Conservation (phyloP, 2,888 invertebrate genomes). For the Epistrophella euchroma region DNA sequence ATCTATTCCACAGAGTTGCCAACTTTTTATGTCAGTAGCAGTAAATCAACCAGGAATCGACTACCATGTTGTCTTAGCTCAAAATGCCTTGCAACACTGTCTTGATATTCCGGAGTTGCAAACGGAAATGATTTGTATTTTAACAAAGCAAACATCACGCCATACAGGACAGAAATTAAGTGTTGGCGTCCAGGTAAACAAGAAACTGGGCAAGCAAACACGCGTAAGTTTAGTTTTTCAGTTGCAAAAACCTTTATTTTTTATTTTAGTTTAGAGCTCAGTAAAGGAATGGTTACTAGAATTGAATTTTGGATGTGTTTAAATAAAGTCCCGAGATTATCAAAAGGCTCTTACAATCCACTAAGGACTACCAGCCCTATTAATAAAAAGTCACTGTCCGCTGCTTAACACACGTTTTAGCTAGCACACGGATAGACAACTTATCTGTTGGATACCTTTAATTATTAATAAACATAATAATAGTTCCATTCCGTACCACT, state of each 20-base stretch:
- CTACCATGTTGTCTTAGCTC: slow-evolving; percentile 98
- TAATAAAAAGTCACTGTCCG: no score
- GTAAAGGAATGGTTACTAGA: neutral
- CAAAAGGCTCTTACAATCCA: no score
- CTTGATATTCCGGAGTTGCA: slow-evolving; percentile 95
- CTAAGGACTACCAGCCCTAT: no score
- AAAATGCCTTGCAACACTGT: slow-evolving; percentile 97
- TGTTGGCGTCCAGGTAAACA: slow-evolving; percentile 94
- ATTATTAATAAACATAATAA: no score
- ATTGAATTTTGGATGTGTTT: neutral
- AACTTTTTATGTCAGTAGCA: slow-evolving; percentile 97
- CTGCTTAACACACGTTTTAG: no score
- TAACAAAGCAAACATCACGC: slow-evolving; percentile 96
- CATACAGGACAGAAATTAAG: slow-evolving; percentile 92
- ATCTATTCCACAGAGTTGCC: slow-evolving; percentile 89
- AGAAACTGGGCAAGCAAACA: slow-evolving; percentile 87
- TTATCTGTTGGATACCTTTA: no score
- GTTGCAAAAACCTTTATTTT: slow-evolving; percentile 84
- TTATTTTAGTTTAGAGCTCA: slow-evolving; percentile 64
- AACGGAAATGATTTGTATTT: slow-evolving; percentile 95
- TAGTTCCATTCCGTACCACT: no score
- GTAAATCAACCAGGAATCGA: slow-evolving; percentile 98
- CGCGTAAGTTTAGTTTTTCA: slow-evolving; percentile 86
- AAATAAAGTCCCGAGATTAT: neutral
- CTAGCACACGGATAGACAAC: no score